phyloP scores from a whole-genome alignment of 2,888 invertebrate species.

The Hipparchia sbordonii region DNA sequence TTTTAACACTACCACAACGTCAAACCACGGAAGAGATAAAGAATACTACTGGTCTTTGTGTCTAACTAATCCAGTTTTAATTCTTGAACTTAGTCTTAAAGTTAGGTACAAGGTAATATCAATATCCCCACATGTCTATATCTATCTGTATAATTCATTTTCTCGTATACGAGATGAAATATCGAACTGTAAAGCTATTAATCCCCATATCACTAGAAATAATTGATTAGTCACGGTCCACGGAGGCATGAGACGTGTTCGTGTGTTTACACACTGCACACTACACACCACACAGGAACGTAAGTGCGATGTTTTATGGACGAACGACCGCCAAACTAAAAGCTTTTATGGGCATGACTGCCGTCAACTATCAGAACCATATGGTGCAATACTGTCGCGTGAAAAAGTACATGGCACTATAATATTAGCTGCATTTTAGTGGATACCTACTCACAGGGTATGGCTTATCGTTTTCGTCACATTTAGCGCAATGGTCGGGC shows the following conservation, averaged over 20 bases:
- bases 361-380: conserved; percentile 66
- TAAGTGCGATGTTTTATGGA: conserved; percentile 52
- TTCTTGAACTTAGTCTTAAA: too few species aligned
- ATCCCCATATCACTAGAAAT: conserved; percentile 2
- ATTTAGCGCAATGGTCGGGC: too few species aligned
- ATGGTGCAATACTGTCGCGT: conserved; percentile 68
- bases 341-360: conserved; percentile 74
- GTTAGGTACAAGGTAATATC: too few species aligned
- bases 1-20: too few species aligned
- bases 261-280: conserved; percentile 23
- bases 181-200: neutral
- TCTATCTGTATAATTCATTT: neutral
- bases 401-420: conserved; percentile 45
- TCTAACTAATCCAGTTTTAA: too few species aligned
- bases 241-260: neutral
- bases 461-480: too few species aligned
- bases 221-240: conserved; percentile 21
- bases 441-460: too few species aligned
- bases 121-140: conserved; percentile 6
- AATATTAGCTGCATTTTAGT: neutral
- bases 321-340: conserved; percentile 64
- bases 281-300: conserved; percentile 22
- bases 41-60: too few species aligned
- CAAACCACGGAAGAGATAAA: too few species aligned
- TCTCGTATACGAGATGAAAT: neutral